Evolutionary conservation across 2,888 invertebrate species (phyloP), one percentile per base, ranked within the genome.

Genomic region (Malthinus seriepunctatus): DNA sequence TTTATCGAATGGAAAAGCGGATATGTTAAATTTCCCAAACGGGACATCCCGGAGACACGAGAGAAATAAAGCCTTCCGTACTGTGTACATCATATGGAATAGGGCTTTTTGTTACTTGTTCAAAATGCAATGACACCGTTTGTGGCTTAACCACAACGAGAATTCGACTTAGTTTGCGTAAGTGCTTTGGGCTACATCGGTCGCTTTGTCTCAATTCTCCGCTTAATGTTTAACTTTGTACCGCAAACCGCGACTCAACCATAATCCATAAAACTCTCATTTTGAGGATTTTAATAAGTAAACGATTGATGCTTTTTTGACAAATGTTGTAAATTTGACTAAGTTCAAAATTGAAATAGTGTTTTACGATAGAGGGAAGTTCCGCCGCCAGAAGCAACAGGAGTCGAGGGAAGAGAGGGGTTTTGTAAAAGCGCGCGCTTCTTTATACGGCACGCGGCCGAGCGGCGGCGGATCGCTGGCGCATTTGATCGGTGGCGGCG

Each of bases 401-500:
- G 76, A 75, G 73, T 69, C 68, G 70, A 66, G 77, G 77, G 76
- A 77, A 75, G 77, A 78, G 77, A 77, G 79, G 80, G 78, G 80
- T 78, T 77, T 79, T 76, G 79, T 78, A 78, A 79, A 78, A 78
- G 78, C 81, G 81, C 78, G 79, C 78, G 79, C 79, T 77, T 72
- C 75, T 63, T 72, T 71, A 69, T 72, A 69, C 71, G 75, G 76
- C 77, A 76, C 76, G 77, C 78, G 76, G 73, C 73, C 73, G 74
- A 74, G 73, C 71, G 73, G 73, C 72, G 72, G 71, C 72, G 73
- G 73, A 71, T 73, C 73, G 71, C 70, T 67, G 71, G 73, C 74
- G 73, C 75, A 75, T 73, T 76, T 72, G 72, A 61, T 64, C 59
- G 63, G 64, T 64, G 63, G 60, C 60, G 52, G 63, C 55, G 54